A percentile compares a stretch with the other conserved stretches of the same genome.
phyloP scores from a whole-genome alignment of 2,888 invertebrate genomes.

The Aproaerema taeniolella region DNA sequence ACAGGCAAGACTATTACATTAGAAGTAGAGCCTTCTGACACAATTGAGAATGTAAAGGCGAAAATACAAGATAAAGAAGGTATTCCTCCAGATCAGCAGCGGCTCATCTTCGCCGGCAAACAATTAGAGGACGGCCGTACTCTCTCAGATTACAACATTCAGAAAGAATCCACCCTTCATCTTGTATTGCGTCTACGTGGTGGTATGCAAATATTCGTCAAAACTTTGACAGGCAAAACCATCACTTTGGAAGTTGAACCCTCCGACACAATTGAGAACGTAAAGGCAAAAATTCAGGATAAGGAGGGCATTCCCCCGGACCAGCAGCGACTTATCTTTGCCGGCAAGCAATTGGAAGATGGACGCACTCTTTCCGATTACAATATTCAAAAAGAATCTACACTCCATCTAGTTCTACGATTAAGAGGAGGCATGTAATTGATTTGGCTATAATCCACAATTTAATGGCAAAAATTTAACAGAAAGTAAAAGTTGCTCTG shows the following conservation, averaged over 20 bases:
- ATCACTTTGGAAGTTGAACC: slow-evolving; percentile 37
- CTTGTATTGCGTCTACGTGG: slow-evolving; percentile 36
- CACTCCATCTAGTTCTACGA: slow-evolving; percentile 29
- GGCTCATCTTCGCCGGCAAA: slow-evolving; percentile 34
- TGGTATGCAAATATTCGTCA: slow-evolving; percentile 43
- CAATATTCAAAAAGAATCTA: slow-evolving; percentile 34
- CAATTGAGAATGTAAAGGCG: slow-evolving; percentile 34
- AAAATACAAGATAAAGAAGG: slow-evolving; percentile 36
- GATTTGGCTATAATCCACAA: slow-evolving; percentile 5
- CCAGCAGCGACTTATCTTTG: slow-evolving; percentile 31
- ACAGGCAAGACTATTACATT: slow-evolving; percentile 35
- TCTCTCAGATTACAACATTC: slow-evolving; percentile 37
- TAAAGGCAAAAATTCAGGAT: slow-evolving; percentile 32
- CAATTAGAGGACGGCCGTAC: slow-evolving; percentile 41
- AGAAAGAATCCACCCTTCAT: slow-evolving; percentile 40
- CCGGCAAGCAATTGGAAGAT: slow-evolving; percentile 32
- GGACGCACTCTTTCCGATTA: slow-evolving; percentile 31
- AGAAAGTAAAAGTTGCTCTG: slow-evolving; percentile 22
- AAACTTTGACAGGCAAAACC: slow-evolving; percentile 40
- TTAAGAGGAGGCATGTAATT: slow-evolving; percentile 27
- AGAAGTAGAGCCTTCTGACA: slow-evolving; percentile 32
- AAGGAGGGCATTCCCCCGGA: slow-evolving; percentile 35
- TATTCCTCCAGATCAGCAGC: slow-evolving; percentile 33
- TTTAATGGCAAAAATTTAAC: slow-evolving; percentile 23
- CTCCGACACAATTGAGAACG: slow-evolving; percentile 32